Percentiles rank a stretch among this genome's conserved stretches.
phyloP scores from a whole-genome alignment of 2,113 vertebrate genomes.

The Paedocypris sp. region DNA sequence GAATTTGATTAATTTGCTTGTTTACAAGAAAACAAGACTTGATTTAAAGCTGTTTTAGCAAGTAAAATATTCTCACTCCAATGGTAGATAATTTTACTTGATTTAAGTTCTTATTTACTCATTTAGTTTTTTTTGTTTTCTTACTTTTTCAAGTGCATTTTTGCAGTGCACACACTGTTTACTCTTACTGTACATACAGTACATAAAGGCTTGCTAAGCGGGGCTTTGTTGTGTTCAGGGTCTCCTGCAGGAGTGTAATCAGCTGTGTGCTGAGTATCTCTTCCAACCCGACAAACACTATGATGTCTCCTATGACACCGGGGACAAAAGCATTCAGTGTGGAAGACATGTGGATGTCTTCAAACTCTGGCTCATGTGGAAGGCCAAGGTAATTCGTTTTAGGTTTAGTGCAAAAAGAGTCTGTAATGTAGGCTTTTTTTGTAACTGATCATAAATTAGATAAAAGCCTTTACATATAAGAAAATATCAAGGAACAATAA shows the following conservation, averaged over 20 bases:
- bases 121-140: no score
- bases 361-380: constrained; percentile 64
- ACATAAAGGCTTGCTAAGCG: neutral
- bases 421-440: no score
- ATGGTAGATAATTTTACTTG: no score
- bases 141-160: no score
- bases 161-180: neutral
- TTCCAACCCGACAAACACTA: constrained; percentile 63
- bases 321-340: constrained; percentile 60
- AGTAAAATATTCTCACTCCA: no score
- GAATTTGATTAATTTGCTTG: no score
- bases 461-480: no score
- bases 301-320: constrained; percentile 50
- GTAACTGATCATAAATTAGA: no score
- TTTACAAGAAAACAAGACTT: no score
- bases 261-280: constrained; percentile 51
- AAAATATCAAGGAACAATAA: no score
- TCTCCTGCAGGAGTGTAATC: constrained; percentile 53
- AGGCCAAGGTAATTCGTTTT: constrained; percentile 48
- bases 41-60: no score
- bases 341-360: constrained; percentile 53
- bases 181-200: neutral
- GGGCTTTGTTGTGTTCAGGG: constrained; percentile 35
- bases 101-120: no score
- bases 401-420: neutral